These are phyloP conservation scores for Orius laevigatus DNA, from an alignment of 1,140 invertebrate species.

Conservation along the genomic window DNA sequence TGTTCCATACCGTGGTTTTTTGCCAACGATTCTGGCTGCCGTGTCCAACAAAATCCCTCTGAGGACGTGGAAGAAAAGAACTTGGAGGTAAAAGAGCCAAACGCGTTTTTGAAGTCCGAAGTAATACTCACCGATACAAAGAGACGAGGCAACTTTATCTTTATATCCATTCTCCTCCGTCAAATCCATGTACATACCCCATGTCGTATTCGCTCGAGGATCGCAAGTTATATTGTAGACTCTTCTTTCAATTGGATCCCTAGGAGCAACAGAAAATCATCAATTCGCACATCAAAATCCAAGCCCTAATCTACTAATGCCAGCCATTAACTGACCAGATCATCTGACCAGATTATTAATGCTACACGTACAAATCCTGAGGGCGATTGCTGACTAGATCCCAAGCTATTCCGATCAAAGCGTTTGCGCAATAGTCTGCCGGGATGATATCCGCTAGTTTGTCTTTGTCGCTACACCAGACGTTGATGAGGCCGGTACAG, in stretches of 20 bases:
- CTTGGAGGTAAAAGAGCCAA: constrained; percentile 32
- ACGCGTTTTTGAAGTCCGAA: constrained; percentile 35
- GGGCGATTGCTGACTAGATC: constrained; percentile 20
- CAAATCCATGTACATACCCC: neutral
- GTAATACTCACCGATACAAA: constrained; percentile 35
- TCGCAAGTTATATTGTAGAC: neutral
- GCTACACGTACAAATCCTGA: neutral
- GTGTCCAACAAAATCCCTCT: constrained; percentile 49
- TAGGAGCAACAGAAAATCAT: no score
- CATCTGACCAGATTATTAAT: neutral
- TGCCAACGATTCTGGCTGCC: constrained; percentile 37
- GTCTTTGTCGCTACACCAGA: constrained; percentile 31
- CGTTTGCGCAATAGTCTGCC: constrained; percentile 40
- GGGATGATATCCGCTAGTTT: constrained; percentile 39
- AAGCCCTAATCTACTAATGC: no score
- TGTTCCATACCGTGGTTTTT: constrained; percentile 32
- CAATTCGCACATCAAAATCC: no score
- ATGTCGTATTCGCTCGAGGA: neutral
- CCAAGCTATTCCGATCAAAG: constrained; percentile 38
- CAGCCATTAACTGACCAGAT: neutral
- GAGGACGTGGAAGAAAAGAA: constrained; percentile 39
- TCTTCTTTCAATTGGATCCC: neutral
- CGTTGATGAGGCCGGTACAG: constrained; percentile 37
- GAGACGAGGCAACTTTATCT: neutral
- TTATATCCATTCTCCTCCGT: neutral